Evolutionary conservation across 1,140 invertebrate genomes (phyloP).

Genomic region (Drosophila pachea): DNA sequence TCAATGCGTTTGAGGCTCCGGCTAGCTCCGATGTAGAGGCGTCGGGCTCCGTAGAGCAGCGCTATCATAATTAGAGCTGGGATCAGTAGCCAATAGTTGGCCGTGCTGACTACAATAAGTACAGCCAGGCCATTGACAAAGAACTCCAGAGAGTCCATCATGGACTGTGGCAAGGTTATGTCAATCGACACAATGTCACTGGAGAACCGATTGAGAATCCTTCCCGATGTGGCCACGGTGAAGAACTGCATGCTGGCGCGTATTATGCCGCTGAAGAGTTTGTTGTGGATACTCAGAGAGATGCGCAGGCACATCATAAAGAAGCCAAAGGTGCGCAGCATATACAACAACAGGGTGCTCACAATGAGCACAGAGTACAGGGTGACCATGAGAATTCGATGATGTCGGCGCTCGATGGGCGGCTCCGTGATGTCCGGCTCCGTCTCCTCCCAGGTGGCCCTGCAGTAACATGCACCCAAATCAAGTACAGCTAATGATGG

Average conservation of each 20-base stretch:
- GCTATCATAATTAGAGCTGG: slow-evolving; percentile 85
- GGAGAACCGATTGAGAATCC: slow-evolving; percentile 91
- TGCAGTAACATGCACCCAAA: background rate
- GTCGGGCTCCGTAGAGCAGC: slow-evolving; percentile 84
- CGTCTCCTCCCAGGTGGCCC: slow-evolving; percentile 77
- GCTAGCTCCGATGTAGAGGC: slow-evolving; percentile 88
- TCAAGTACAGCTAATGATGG: background rate
- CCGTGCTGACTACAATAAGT: slow-evolving; percentile 84
- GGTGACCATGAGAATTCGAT: slow-evolving; percentile 46
- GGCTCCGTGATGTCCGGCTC: slow-evolving; percentile 51
- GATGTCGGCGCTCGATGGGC: slow-evolving; percentile 44
- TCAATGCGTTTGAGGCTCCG: slow-evolving; percentile 90
- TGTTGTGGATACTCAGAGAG: slow-evolving; percentile 89
- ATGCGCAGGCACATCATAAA: slow-evolving; percentile 89
- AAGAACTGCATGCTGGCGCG: slow-evolving; percentile 93
- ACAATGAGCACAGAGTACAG: slow-evolving; percentile 65
- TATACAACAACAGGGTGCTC: slow-evolving; percentile 60
- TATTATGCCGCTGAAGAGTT: slow-evolving; percentile 90
- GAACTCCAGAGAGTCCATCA: slow-evolving; percentile 86
- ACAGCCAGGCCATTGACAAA: slow-evolving; percentile 84
- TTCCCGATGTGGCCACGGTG: slow-evolving; percentile 89
- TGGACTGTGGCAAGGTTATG: slow-evolving; percentile 87
- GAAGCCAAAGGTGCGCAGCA: slow-evolving; percentile 85
- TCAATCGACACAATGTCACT: slow-evolving; percentile 92
- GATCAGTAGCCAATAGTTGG: slow-evolving; percentile 88